Evolutionary conservation across 2,888 invertebrate species (phyloP).

Genomic region (Ethmia dodecea): DNA sequence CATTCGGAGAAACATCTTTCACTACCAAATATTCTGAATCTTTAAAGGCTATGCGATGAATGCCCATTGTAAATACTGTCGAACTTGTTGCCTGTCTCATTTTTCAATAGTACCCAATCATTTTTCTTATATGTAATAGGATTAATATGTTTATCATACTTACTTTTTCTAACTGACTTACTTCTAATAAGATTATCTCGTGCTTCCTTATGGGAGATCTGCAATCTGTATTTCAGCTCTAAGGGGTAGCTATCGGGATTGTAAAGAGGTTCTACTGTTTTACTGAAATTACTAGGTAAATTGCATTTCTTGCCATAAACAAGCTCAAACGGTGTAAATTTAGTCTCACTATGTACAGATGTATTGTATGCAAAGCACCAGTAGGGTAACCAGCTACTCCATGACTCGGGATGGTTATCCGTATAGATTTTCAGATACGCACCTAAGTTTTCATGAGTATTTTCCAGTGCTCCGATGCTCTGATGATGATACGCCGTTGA

Average conservation of each 20-base stretch:
- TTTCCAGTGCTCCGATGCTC: constrained; percentile 9
- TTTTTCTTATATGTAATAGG: not conserved
- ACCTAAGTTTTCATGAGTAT: constrained; percentile 10
- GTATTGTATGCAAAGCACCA: constrained; percentile 13
- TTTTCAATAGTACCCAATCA: not conserved
- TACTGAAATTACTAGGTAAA: constrained; percentile 2
- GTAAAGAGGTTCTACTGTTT: constrained; percentile 4
- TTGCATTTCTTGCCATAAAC: constrained; percentile 10
- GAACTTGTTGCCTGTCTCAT: not conserved
- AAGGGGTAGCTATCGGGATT: not conserved
- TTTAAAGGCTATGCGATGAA: too few relatives aligned
- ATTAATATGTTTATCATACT: not conserved
- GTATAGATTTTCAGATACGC: constrained; percentile 14
- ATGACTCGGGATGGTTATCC: constrained; percentile 10
- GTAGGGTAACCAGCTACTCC: constrained; percentile 12
- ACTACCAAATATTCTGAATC: not conserved
- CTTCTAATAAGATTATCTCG: not conserved
- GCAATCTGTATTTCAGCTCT: not conserved
- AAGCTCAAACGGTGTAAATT: constrained; percentile 11
- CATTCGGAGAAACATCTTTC: constrained; percentile 1
- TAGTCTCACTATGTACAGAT: constrained; percentile 10
- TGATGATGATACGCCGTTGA: constrained; percentile 19
- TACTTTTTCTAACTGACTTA: not conserved
- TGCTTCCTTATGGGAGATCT: not conserved
- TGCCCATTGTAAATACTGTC: not conserved